Percentiles rank a stretch among this genome's conserved stretches.
Conservation (phyloP, 2,888 invertebrate species). For the Oegoconia quadripuncta region DNA sequence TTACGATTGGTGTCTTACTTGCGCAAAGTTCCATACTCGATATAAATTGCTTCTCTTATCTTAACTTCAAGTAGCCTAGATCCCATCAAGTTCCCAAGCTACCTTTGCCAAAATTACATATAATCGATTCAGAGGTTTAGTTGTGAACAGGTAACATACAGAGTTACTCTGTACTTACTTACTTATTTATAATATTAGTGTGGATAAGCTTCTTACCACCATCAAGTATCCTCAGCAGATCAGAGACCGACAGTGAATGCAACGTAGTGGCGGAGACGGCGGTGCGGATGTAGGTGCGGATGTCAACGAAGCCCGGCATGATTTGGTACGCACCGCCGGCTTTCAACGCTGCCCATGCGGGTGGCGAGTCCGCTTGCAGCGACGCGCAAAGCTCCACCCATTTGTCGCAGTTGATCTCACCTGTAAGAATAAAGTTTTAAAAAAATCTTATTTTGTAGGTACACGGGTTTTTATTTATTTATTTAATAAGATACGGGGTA, state of each 20-base stretch:
- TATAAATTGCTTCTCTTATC: too few relatives aligned
- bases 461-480: too few relatives aligned
- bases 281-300: conserved; percentile 36
- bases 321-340: conserved; percentile 86
- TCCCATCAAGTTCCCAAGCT: too few relatives aligned
- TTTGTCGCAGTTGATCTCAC: conserved; percentile 81
- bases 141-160: too few relatives aligned
- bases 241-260: conserved; percentile 81
- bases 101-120: too few relatives aligned
- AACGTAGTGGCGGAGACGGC: conserved; percentile 58
- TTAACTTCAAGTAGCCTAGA: too few relatives aligned
- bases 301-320: conserved; percentile 62
- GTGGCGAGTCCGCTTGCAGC: conserved; percentile 79
- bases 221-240: conserved; percentile 77
- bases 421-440: conserved; percentile 42
- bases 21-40: too few relatives aligned
- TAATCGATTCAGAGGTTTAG: too few relatives aligned
- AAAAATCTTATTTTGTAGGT: not conserved
- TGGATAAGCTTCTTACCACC: conserved; percentile 57
- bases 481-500: too few relatives aligned
- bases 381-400: conserved; percentile 77
- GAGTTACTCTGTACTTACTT: too few relatives aligned
- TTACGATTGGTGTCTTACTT: too few relatives aligned
- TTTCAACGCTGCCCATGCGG: conserved; percentile 87
- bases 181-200: too few relatives aligned